phyloP scores from a whole-genome alignment of 2,797 vertebrate genomes.

The Ambastaia sidthimunki region DNA sequence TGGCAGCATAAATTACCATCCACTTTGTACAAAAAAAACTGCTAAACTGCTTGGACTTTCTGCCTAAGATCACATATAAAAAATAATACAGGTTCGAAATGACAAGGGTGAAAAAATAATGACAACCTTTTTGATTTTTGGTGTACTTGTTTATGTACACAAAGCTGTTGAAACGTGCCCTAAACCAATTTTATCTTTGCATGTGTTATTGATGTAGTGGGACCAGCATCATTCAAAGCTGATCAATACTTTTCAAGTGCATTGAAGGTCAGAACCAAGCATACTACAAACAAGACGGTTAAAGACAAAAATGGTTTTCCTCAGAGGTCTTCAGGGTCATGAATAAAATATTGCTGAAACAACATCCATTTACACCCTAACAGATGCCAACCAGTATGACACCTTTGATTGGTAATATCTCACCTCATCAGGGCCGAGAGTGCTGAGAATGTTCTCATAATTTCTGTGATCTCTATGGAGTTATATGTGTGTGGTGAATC shows the following conservation, averaged over 20 bases:
- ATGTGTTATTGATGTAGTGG: not conserved
- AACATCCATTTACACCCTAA: slow-evolving; percentile 30
- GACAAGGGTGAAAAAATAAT: not conserved
- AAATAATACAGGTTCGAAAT: not conserved
- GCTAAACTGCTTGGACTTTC: not conserved
- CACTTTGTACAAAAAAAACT: not conserved
- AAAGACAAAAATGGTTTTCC: slow-evolving; percentile 32
- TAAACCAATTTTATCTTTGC: not conserved
- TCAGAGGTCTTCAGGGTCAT: slow-evolving; percentile 16
- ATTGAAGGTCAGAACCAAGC: slow-evolving; percentile 18
- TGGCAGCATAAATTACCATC: not conserved
- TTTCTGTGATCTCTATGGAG: not conserved
- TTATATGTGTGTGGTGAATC: not conserved
- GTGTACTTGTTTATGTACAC: not conserved
- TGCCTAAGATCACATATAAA: not conserved
- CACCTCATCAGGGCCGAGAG: slow-evolving; percentile 15
- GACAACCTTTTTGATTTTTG: not conserved
- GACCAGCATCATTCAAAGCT: slow-evolving; percentile 6
- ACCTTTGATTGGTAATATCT: slow-evolving; percentile 24
- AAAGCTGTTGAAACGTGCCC: not conserved
- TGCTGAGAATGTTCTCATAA: not conserved
- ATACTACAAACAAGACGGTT: slow-evolving; percentile 34
- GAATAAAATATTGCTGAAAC: slow-evolving; percentile 43
- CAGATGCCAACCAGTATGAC: slow-evolving; percentile 10
- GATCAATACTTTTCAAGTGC: slow-evolving; percentile 43